Base-by-base conservation (phyloP, 2,888 invertebrate genomes). In the Aporophyla nigra region DNA sequence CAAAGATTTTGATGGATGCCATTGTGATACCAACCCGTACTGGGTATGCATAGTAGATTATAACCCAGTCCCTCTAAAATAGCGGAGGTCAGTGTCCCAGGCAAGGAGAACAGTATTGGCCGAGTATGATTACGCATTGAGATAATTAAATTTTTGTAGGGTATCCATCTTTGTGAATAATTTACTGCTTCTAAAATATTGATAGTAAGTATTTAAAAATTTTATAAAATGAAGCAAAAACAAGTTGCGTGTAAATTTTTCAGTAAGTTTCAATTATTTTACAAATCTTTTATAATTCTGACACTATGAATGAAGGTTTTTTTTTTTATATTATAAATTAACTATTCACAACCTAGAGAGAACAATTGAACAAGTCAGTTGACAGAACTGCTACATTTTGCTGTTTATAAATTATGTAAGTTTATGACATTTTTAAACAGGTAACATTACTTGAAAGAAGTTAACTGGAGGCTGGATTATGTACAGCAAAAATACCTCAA, bases 151-250 rank as follows among this genome's bases (percentile, higher is more conserved):
- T 46, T 24, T 27, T 6, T 33, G 21, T 61, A 9, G 56, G n/a
- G 58, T 33, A 62, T 62, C 3, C 3, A 70, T 68, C 80, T 78
- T 75, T 86, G 88, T 87, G 82, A 87, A 82, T 74, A 77, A 88
- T 79, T 84, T 76, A 84, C 80, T 43, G 56, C 49, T 76, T 76
- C 53, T 84, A 80, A 76, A 77, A 67, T 80, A 78, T 83, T 76
- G 71, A 76, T 75, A 66, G 76, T 80, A 80, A 75, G 70, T 77
- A 76, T 74, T 77, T 66, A 51, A 56, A 1, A 2, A 74, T 63
- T 70, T 73, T 69, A 74, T 77, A 74, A 67, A 69, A 76, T 66
- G 79, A 87, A 88, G 88, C 89, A 89, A 88, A 89, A 88, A 88
- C 88, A 88, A 88, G 89, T 74, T 65, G 16, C 49, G 40, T 67